A percentile compares a stretch with the other conserved stretches of the same genome.
Evolutionary conservation across 2,888 invertebrate species (phyloP).

Genomic region (Drosophila prostipennis): DNA sequence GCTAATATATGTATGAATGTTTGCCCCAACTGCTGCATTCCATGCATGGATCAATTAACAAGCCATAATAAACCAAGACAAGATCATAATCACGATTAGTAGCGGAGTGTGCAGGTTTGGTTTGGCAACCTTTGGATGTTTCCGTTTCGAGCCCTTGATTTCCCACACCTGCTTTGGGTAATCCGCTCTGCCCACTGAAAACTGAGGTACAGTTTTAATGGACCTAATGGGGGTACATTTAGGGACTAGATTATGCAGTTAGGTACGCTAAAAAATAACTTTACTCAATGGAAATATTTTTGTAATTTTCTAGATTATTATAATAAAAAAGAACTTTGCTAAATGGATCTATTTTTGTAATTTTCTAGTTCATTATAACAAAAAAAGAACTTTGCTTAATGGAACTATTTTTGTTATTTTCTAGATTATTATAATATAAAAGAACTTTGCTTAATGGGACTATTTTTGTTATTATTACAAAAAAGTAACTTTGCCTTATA

Average conservation of each 20-base stretch:
- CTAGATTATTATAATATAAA: too few relatives aligned
- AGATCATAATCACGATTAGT: constrained; percentile 20
- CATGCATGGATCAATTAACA: constrained; percentile 14
- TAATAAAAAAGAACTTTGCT: too few relatives aligned
- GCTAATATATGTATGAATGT: not conserved
- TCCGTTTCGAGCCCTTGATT: not conserved
- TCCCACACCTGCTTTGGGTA: constrained; percentile 18
- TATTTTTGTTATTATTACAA: too few relatives aligned
- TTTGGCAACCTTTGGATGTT: constrained; percentile 13
- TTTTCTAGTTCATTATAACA: too few relatives aligned
- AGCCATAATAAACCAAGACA: constrained; percentile 2
- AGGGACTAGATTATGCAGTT: not conserved
- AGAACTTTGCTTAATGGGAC: too few relatives aligned
- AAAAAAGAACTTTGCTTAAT: too few relatives aligned
- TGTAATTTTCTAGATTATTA: too few relatives aligned
- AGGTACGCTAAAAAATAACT: not conserved
- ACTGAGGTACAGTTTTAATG: not conserved
- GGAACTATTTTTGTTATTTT: too few relatives aligned
- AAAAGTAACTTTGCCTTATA: too few relatives aligned
- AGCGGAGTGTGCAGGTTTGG: constrained; percentile 10
- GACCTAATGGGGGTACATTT: too few relatives aligned
- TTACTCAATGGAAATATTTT: too few relatives aligned
- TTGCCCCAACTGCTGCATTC: not conserved
- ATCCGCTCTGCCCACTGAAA: not conserved
- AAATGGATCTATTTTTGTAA: too few relatives aligned